Base-by-base conservation (phyloP, 2,888 invertebrate species). In the Imbricaverruca yamaguchii region DNA sequence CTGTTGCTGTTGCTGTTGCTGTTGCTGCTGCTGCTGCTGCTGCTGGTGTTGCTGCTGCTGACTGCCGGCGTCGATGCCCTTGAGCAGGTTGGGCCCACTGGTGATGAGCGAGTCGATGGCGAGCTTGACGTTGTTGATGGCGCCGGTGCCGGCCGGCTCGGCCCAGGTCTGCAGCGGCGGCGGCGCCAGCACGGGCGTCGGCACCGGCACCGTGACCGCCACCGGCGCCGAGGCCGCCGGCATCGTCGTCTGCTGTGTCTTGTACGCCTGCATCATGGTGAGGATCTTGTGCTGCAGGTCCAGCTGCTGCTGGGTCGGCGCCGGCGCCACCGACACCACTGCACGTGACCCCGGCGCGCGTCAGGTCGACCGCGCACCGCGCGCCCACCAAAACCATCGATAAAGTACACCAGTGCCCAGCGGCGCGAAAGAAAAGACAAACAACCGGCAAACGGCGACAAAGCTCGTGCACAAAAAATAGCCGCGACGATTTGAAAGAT, bases 211-310 rank as follows among this genome's bases (percentile, higher is more conserved):
- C n/a, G 65, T 65, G 18, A 65, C 74, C 67, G 59, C 80, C 63
- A 53, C 81, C 82, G 56, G 83, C 63, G 86, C 83, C 82, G 86
- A 84, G 39, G 85, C 69, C 21, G 87, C 86, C 84, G 86, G 86
- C 87, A 86, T 89, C 86, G 12, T 85, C 84, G 12, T 87, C 87
- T 11, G 61, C 81, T 63, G 80, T 39, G 8, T 87, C 85, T 56
- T 85, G 84, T 80, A 84, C 39, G 86, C 67, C 90, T 87, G 90
- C 92, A 94, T 87, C 84, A 94, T 93, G 86, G 91, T 93, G 84
- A 94, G 88, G 84, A 94, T 94, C 84, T 94, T 90, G 85, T 91
- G 92, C 85, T 94, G 93, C 0, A 94, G 88, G 84, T 93, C 93
- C 0, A 90, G 91, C 86, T 93, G 91, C 80, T 86, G 86, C 80